Base-by-base conservation (phyloP, 2,113 vertebrate genomes). In the Epinephelus lanceolatus region DNA sequence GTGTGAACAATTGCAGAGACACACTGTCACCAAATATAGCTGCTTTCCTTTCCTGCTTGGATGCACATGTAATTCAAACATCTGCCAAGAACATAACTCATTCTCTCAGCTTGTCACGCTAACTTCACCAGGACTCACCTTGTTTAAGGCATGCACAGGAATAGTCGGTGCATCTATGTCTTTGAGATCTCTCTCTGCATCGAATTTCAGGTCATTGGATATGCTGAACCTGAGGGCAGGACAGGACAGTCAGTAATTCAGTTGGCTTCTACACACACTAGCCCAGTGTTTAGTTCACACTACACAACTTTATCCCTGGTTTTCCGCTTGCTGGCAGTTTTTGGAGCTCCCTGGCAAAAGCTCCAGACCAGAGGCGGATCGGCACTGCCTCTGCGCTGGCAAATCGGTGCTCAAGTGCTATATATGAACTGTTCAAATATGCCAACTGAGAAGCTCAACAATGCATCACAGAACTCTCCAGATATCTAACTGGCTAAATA, bases 161-260 rank as follows among this genome's bases (percentile, higher is more conserved):
- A 99, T 97, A 94, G 90, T 91, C 1, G 93, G 86, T 42, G 98
- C 97, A 45, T 98, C 94, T 5, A 99, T 99, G 92, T 99, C 98
- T 93, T 97, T 96, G 86, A 99, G 96, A 95, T 99, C 98, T 72
- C 98, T 96, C 94, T 99, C 98, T 2, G 98, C 97, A 76, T 99
- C 98, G 1, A 97, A 99, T 87, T 97, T 98, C 92, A 99, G 97
- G 91, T 99, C 98, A 12, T 99, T 99, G 89, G 98, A 99, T 92
- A 98, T 97, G 15, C 98, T 99, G 95, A 99, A 99, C 98, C 98
- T 99, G 93, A 69, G 86, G 85, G 78, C 14, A 60, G 40, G 17
- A 84, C 27, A 25, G 53, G 62, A 13, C 57, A 78, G 53, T 67
- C 49, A 75, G 53, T 68, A 27, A 90, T 62, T 71, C 27, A 56